Conservation (phyloP, 2,113 vertebrate species). For the Pyxicephalus adspersus region DNA sequence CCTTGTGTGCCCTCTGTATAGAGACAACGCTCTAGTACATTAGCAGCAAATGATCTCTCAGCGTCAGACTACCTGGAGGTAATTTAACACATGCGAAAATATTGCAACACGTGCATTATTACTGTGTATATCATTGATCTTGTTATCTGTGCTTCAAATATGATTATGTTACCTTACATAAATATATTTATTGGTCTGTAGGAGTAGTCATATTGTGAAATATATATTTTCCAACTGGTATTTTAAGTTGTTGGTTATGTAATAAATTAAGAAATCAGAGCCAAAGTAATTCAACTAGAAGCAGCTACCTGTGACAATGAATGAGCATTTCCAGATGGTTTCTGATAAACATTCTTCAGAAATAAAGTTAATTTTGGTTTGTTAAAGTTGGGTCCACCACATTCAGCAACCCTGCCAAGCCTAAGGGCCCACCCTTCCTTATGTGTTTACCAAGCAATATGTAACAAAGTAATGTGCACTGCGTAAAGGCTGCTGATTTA, state of each 20-base stretch:
- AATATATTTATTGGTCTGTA: neutral
- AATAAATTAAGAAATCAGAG: neutral
- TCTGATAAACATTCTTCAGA: no score
- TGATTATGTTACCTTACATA: constrained; percentile 3
- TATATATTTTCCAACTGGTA: neutral
- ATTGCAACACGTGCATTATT: neutral
- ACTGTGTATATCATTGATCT: neutral
- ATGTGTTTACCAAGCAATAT: no score
- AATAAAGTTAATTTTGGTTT: no score
- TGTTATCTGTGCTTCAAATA: neutral
- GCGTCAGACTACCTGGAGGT: neutral
- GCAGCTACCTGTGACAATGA: neutral
- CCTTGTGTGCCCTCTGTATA: constrained; percentile 7
- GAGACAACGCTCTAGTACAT: neutral
- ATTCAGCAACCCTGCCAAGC: no score
- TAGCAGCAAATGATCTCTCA: neutral
- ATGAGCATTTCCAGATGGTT: no score
- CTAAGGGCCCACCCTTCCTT: no score
- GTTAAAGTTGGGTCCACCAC: no score
- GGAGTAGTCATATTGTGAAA: neutral
- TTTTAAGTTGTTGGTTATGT: neutral
- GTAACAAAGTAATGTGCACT: no score
- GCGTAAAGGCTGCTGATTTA: no score
- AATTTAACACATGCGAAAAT: neutral
- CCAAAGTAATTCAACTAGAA: neutral